These are phyloP conservation scores for Corbicula japonica DNA, from an alignment of 2,888 invertebrate genomes.

Conservation along the genomic window DNA sequence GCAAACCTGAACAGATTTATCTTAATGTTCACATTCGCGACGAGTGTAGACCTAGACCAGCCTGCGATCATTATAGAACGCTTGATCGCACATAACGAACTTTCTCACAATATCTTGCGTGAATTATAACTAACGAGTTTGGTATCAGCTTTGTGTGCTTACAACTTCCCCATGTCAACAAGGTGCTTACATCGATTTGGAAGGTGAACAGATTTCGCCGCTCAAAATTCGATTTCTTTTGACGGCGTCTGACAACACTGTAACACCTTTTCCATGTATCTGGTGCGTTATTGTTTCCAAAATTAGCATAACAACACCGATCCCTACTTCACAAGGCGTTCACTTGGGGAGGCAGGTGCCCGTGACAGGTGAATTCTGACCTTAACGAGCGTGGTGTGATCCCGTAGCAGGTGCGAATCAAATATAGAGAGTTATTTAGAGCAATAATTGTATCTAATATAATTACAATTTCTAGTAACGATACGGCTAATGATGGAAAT, in stretches of 20 bases:
- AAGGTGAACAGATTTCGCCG: too few relatives aligned
- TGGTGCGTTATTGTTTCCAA: slow-evolving; percentile 28
- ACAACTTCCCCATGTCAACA: too few relatives aligned
- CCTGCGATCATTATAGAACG: too few relatives aligned
- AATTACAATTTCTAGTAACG: slow-evolving; percentile 41
- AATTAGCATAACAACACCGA: slow-evolving; percentile 37
- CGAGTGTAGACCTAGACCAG: too few relatives aligned
- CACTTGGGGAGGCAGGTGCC: slow-evolving; percentile 32
- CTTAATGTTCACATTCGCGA: too few relatives aligned
- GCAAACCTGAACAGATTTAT: too few relatives aligned
- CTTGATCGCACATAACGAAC: too few relatives aligned
- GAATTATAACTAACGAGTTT: too few relatives aligned
- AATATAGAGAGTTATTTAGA: slow-evolving; percentile 87
- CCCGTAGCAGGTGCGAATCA: slow-evolving; percentile 93
- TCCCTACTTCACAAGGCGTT: slow-evolving; percentile 15
- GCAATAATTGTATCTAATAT: slow-evolving; percentile 48
- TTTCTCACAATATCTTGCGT: too few relatives aligned
- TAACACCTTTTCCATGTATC: slow-evolving; percentile 25
- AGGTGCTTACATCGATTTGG: too few relatives aligned
- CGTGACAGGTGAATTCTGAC: slow-evolving; percentile 95
- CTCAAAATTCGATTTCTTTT: slow-evolving; percentile 3
- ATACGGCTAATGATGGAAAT: slow-evolving; percentile 47
- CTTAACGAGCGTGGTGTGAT: slow-evolving; percentile 95
- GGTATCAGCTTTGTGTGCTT: too few relatives aligned
- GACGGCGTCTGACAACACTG: neutral